phyloP scores from a whole-genome alignment of 2,888 invertebrate species.

The Tipula vernalis region DNA sequence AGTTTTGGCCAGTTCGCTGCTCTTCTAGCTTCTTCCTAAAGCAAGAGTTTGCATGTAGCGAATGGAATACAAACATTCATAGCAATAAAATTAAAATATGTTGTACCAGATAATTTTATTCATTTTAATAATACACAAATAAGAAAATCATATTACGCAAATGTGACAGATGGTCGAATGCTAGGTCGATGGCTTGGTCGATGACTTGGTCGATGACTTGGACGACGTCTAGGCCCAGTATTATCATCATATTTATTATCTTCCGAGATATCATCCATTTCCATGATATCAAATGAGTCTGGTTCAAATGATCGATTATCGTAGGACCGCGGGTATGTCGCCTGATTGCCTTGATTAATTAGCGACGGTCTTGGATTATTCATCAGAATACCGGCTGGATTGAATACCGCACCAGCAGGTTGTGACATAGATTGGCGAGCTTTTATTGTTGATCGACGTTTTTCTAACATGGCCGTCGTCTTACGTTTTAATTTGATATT shows the following conservation, averaged over 20 bases:
- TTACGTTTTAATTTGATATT: conserved; percentile 29
- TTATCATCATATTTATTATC: not conserved
- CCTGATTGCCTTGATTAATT: not conserved
- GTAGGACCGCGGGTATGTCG: not conserved
- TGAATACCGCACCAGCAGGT: not conserved
- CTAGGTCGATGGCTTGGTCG: not conserved
- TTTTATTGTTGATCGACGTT: conserved; percentile 20
- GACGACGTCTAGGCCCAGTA: not conserved
- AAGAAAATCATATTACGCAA: not conserved
- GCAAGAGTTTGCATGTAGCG: no score
- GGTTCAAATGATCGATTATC: not conserved
- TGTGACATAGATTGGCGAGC: not conserved
- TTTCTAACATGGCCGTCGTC: conserved; percentile 24
- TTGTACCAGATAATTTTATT: no score
- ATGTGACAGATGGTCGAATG: not conserved
- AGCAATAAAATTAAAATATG: no score
- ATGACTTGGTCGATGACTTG: not conserved
- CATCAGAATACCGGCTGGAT: not conserved
- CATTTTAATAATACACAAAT: not conserved
- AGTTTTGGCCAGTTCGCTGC: no score
- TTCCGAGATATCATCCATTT: not conserved
- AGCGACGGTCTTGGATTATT: not conserved
- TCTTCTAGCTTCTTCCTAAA: no score
- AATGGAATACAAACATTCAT: no score
- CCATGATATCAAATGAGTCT: not conserved